Evolutionary conservation across 2,113 vertebrate species (phyloP), one percentile per base, ranked within the genome.

Genomic region (Opisthocomus hoazin): DNA sequence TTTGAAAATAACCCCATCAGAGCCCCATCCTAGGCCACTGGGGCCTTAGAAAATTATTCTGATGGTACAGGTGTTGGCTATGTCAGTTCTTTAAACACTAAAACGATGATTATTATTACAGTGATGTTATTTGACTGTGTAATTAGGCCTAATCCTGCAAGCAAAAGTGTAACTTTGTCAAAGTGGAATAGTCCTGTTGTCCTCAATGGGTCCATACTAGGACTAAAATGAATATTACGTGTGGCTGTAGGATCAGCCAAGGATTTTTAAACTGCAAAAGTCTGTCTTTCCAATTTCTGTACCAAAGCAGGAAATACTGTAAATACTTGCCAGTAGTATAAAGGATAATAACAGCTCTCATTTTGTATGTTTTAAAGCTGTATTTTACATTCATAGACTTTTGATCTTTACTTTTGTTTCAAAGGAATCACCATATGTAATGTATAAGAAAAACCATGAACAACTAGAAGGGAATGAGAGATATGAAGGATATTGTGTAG

Each of bases 401-500:
- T 97, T 97, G 87, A 95, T 97, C 80, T 96, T 97, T 92, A 83
- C 96, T 98, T 97, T 97, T 94, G 89, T 98, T 97, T 99, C 98
- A 98, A 99, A 99, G 99, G 99, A 99, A 99, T 99, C 99, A 84
- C 99, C 99, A 89, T 99, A 99, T 97, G 99, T 99, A 97, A 99
- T 99, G 99, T 99, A 98, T 98, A 99, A 99, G 98, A 99, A 99
- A 99, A 99, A 99, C 98, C 99, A 99, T 98, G 99, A 99, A 97
- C 99, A 99, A 98, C 98, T 99, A 98, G 99, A 99, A 98, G 99
- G 99, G 98, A 99, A 99, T 98, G 99, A 99, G 76, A 99, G 99
- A 98, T 99, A 99, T 98, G 99, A 99, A 99, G 99, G 99, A 98
- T 99, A 99, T 98, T 99, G 99, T 98, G 99, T 99, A 97, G 99